Evolutionary conservation across 2,113 vertebrate species (phyloP).

Genomic region (Nestor notabilis): DNA sequence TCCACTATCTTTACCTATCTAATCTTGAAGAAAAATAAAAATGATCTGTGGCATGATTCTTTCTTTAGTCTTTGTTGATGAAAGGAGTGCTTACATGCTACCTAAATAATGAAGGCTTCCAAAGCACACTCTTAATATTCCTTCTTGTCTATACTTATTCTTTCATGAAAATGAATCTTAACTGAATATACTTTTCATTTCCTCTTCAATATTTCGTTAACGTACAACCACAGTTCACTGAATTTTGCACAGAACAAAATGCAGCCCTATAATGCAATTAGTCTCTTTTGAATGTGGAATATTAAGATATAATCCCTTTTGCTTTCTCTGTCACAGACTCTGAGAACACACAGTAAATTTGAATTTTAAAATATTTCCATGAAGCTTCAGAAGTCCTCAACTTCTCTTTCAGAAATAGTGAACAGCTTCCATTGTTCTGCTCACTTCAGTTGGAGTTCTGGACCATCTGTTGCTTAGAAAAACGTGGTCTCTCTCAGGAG

Average conservation of each 20-base stretch:
- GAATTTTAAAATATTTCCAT: neutral
- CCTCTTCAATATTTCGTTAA: neutral
- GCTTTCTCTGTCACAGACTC: neutral
- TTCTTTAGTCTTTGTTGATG: slow-evolving; percentile 31
- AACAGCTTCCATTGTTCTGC: fast-evolving
- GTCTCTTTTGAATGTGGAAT: neutral
- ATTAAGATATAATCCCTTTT: neutral
- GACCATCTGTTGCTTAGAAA: neutral
- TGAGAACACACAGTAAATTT: neutral
- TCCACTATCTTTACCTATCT: slow-evolving; percentile 50
- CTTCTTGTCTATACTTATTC: neutral
- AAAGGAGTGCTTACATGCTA: slow-evolving; percentile 37
- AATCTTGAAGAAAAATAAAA: slow-evolving; percentile 63
- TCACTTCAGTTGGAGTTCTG: neutral
- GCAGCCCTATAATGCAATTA: neutral
- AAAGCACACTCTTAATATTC: slow-evolving; percentile 1
- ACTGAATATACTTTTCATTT: slow-evolving; percentile 55
- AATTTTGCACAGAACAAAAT: slow-evolving; percentile 18
- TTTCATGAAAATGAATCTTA: slow-evolving; percentile 30
- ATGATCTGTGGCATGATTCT: slow-evolving; percentile 30
- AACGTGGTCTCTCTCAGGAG: neutral
- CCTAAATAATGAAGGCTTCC: slow-evolving; percentile 42
- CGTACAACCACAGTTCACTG: neutral
- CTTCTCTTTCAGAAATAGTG: neutral
- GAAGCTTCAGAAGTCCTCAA: neutral